Evolutionary conservation across 2,888 invertebrate genomes (phyloP).

Genomic region (Coelopa pilipes): DNA sequence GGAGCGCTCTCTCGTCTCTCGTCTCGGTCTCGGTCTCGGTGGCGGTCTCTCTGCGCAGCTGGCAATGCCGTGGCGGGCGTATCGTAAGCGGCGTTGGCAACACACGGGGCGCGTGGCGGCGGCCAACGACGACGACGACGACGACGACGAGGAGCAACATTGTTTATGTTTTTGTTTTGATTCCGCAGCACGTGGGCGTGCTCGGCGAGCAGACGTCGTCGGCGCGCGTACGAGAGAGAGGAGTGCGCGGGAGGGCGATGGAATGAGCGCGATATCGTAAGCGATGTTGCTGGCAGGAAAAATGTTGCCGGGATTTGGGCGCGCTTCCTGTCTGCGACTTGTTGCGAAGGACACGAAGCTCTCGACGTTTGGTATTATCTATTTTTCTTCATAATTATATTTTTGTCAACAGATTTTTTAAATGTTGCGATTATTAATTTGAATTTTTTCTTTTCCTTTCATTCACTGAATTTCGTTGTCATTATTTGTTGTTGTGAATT

Average conservation of each 20-base stretch:
- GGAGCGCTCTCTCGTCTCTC: constrained; percentile 6
- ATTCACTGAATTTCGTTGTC: too few relatives aligned
- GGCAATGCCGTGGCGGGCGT: constrained; percentile 38
- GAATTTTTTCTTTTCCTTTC: too few relatives aligned
- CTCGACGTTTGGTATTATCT: neutral
- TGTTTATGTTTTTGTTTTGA: constrained; percentile 31
- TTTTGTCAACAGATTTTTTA: too few relatives aligned
- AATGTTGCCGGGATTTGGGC: neutral
- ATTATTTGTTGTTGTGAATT: too few relatives aligned
- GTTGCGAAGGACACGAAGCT: neutral
- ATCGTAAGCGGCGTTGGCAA: constrained; percentile 19
- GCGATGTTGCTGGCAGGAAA: neutral
- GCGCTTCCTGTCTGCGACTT: neutral
- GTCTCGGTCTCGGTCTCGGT: constrained; percentile 29
- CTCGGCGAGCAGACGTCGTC: neutral
- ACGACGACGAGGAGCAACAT: constrained; percentile 20
- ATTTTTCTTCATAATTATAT: too few relatives aligned
- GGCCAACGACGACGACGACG: too few relatives aligned
- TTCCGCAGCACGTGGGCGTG: constrained; percentile 43
- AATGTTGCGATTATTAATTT: too few relatives aligned
- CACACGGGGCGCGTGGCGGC: too few relatives aligned
- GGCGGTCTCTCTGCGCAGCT: constrained; percentile 37
- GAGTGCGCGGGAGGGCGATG: neutral
- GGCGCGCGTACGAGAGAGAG: neutral
- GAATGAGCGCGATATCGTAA: neutral